phyloP scores from a whole-genome alignment of 2,888 invertebrate genomes.

The Antheraea yamamai region DNA sequence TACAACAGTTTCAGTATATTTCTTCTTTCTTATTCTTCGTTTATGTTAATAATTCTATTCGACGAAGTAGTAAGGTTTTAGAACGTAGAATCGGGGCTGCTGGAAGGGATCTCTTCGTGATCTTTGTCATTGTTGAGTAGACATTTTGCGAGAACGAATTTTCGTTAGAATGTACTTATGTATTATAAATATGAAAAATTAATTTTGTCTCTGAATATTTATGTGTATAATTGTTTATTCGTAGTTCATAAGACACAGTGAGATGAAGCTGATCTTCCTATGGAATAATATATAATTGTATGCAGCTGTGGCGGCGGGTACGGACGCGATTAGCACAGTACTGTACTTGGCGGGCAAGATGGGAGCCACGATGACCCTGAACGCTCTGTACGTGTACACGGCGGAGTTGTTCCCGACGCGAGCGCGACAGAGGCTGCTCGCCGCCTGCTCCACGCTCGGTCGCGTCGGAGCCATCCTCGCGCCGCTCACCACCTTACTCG shows the following conservation, averaged over 20 bases:
- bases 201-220: background rate
- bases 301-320: constrained; percentile 28
- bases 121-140: too few relatives aligned
- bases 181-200: background rate
- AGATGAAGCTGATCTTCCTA: background rate
- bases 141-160: too few relatives aligned
- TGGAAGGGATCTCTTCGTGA: background rate
- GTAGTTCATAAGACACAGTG: background rate
- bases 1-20: too few relatives aligned
- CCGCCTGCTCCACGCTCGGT: constrained; percentile 87
- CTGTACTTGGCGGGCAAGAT: constrained; percentile 84
- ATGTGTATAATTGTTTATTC: background rate
- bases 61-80: too few relatives aligned
- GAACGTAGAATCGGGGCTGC: too few relatives aligned
- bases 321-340: constrained; percentile 44
- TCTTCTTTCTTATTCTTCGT: too few relatives aligned
- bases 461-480: constrained; percentile 87
- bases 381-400: constrained; percentile 86
- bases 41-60: too few relatives aligned
- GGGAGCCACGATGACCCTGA: constrained; percentile 85
- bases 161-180: too few relatives aligned
- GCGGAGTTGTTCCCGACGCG: constrained; percentile 88
- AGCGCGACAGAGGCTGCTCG: constrained; percentile 85
- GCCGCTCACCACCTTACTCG: constrained; percentile 86
- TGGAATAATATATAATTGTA: background rate